Conservation (phyloP, 1,140 invertebrate genomes). For the Bradysia coprophila region DNA sequence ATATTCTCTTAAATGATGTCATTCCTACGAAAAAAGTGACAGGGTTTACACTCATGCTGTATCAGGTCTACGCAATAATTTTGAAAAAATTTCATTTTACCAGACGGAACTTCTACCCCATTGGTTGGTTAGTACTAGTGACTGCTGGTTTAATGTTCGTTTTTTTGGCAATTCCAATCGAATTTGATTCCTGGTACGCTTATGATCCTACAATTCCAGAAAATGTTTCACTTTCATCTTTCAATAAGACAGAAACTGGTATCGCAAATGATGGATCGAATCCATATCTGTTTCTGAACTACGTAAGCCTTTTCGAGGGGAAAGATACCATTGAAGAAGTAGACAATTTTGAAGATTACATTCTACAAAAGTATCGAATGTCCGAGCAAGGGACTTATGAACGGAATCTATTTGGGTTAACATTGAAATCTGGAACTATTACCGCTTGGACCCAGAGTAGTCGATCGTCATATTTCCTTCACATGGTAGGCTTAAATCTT, state of each 20-base stretch:
- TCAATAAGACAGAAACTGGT: background rate
- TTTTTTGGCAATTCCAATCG: background rate
- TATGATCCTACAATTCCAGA: background rate
- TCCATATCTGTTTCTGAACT: background rate
- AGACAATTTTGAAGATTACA: slow-evolving; percentile 49
- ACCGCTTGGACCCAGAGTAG: too few relatives aligned
- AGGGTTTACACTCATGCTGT: slow-evolving; percentile 24
- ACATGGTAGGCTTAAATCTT: too few relatives aligned
- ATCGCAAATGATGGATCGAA: background rate
- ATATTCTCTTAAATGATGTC: background rate
- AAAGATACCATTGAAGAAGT: slow-evolving; percentile 31
- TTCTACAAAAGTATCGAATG: too few relatives aligned
- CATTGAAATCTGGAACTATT: too few relatives aligned
- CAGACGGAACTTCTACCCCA: background rate
- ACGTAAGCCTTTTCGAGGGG: slow-evolving; percentile 1
- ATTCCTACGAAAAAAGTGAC: background rate
- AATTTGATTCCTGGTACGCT: background rate
- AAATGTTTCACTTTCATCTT: background rate
- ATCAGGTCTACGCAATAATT: slow-evolving; percentile 36
- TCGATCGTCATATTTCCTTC: too few relatives aligned
- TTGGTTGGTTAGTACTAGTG: background rate
- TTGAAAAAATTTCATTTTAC: slow-evolving; percentile 31
- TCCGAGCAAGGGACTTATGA: too few relatives aligned
- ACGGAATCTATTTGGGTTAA: too few relatives aligned
- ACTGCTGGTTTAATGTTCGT: background rate